Evolutionary conservation across 2,888 invertebrate species (phyloP).

Genomic region (Drosophila demipolita): DNA sequence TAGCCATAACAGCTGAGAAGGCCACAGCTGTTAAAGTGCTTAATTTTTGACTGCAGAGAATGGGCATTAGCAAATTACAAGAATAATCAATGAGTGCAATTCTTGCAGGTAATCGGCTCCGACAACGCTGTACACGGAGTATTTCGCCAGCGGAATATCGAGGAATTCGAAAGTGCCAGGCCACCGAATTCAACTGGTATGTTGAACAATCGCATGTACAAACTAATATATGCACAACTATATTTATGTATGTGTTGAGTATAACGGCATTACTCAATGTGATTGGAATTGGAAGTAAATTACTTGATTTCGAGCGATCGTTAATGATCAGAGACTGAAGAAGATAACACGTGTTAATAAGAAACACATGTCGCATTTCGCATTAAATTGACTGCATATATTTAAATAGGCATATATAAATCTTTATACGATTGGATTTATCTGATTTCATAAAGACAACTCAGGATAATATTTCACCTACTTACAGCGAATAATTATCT

Average conservation of each 20-base stretch:
- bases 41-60: slow-evolving; percentile 15
- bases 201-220: background rate
- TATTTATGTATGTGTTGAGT: slow-evolving; percentile 5
- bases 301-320: slow-evolving; percentile 20
- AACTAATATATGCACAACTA: slow-evolving; percentile 1
- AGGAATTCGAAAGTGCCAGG: slow-evolving; percentile 77
- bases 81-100: slow-evolving; percentile 41
- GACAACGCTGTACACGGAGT: slow-evolving; percentile 81
- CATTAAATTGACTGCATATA: background rate
- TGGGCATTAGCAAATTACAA: slow-evolving; percentile 33
- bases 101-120: slow-evolving; percentile 77
- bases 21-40: slow-evolving; percentile 33
- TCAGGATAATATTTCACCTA: background rate
- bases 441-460: background rate
- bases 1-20: slow-evolving; percentile 51
- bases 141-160: slow-evolving; percentile 80
- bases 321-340: slow-evolving; percentile 1
- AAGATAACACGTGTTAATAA: slow-evolving; percentile 1
- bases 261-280: slow-evolving; percentile 36
- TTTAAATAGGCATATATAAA: background rate
- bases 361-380: background rate
- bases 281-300: slow-evolving; percentile 44
- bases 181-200: slow-evolving; percentile 72
- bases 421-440: background rate
- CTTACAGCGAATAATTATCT: slow-evolving; percentile 46